phyloP scores from a whole-genome alignment of 2,888 invertebrate species.

The Cynaeus angustus region DNA sequence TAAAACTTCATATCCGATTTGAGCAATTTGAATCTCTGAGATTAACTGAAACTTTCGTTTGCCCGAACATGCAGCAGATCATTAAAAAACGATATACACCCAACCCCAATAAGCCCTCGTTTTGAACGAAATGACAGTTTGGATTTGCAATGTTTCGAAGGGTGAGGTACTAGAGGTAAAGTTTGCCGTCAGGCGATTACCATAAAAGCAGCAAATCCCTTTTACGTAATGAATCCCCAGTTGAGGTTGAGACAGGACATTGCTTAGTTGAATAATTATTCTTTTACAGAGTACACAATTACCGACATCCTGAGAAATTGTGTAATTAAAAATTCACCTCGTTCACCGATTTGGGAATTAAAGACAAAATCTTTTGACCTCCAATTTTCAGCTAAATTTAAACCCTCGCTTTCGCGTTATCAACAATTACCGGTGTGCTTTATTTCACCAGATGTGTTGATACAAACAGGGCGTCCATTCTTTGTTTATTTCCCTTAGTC shows the following conservation, averaged over 20 bases:
- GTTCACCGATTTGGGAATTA: constrained; percentile 16
- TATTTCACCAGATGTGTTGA: constrained; percentile 25
- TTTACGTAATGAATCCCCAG: constrained; percentile 46
- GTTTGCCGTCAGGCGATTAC: constrained; percentile 46
- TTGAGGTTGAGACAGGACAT: constrained; percentile 35
- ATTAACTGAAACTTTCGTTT: constrained; percentile 29
- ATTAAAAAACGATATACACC: constrained; percentile 46
- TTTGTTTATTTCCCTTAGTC: constrained; percentile 28
- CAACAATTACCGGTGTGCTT: constrained; percentile 19
- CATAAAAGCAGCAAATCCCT: constrained; percentile 48
- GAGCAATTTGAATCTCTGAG: constrained; percentile 30
- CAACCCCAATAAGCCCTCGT: constrained; percentile 28
- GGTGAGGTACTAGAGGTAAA: constrained; percentile 31
- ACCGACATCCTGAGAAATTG: constrained; percentile 26
- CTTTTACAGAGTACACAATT: constrained; percentile 23
- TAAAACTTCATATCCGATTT: constrained; percentile 40
- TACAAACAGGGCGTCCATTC: constrained; percentile 19
- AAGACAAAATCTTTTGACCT: constrained; percentile 12
- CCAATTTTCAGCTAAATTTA: constrained; percentile 26
- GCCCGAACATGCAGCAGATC: constrained; percentile 26
- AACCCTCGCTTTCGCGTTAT: constrained; percentile 20
- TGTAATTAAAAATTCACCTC: constrained; percentile 44
- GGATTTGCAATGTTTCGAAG: constrained; percentile 42
- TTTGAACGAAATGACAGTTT: constrained; percentile 36
- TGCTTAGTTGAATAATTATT: constrained; percentile 42